These are phyloP conservation scores for Clinocottus analis DNA, from an alignment of 2,113 vertebrate species.

Conservation along the genomic window DNA sequence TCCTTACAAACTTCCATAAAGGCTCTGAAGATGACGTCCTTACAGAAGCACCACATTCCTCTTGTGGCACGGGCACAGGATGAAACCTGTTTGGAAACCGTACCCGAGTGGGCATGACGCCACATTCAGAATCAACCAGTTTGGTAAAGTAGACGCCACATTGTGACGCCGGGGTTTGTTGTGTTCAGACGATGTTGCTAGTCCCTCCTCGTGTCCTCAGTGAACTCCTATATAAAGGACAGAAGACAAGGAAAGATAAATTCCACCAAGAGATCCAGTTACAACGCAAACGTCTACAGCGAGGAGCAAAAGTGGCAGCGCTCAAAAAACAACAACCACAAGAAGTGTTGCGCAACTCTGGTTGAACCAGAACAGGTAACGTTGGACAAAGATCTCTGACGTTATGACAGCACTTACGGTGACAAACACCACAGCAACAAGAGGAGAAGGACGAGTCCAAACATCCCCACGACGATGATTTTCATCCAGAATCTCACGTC, in stretches of 20 bases:
- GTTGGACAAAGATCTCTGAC: not conserved
- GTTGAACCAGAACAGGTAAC: not conserved
- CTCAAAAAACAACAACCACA: too few relatives aligned
- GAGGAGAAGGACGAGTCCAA: constrained; percentile 27
- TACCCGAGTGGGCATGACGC: rapidly evolving
- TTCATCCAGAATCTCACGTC: not conserved
- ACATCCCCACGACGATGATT: not conserved
- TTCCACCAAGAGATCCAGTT: not conserved
- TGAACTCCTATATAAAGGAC: not conserved
- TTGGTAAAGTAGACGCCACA: not conserved
- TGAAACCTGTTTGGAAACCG: not conserved
- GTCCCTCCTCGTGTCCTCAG: rapidly evolving
- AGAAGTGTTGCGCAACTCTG: not conserved
- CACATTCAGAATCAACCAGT: not conserved
- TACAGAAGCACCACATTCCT: not conserved
- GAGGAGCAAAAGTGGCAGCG: not conserved
- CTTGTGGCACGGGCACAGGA: not conserved
- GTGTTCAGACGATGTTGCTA: not conserved
- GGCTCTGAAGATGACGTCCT: not conserved
- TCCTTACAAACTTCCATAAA: not conserved
- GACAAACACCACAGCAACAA: not conserved
- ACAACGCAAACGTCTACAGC: rapidly evolving
- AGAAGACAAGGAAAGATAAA: constrained; percentile 4
- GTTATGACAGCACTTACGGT: not conserved
- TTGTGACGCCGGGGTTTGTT: not conserved